Percentiles rank a stretch among this genome's conserved stretches.
phyloP scores from a whole-genome alignment of 2,113 vertebrate genomes.

The Talpa occidentalis region DNA sequence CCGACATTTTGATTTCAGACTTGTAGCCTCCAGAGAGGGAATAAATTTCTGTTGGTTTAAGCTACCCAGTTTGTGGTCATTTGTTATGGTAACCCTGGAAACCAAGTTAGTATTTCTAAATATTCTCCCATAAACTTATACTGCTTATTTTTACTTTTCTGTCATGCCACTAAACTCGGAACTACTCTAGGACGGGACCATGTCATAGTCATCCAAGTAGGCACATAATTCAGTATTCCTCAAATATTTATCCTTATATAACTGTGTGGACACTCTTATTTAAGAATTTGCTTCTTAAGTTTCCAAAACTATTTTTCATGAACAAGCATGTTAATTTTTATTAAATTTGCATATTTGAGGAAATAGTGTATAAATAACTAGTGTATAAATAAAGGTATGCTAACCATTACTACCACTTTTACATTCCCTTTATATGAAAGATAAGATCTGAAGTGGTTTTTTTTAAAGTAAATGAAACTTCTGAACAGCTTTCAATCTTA shows the following conservation, averaged over 20 bases:
- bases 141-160: constrained; percentile 8
- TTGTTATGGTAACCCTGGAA: constrained; percentile 1
- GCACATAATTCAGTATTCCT: not conserved
- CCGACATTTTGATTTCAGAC: not conserved
- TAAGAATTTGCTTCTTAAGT: not conserved
- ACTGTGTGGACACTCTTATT: not conserved
- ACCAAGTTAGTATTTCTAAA: not conserved
- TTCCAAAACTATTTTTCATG: not conserved
- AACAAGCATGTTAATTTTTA: constrained; percentile 26
- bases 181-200: not conserved
- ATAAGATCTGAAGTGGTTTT: constrained; percentile 46
- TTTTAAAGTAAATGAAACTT: constrained; percentile 60
- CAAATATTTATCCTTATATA: not conserved
- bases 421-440: not conserved
- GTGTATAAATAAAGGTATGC: constrained; percentile 48
- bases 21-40: not conserved
- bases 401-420: constrained; percentile 42
- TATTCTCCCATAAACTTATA: not conserved
- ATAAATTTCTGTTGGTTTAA: not conserved
- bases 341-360: constrained; percentile 3
- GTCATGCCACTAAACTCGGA: not conserved
- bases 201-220: not conserved
- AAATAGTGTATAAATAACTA: constrained; percentile 48
- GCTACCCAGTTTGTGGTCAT: not conserved
- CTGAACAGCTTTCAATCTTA: constrained; percentile 38